Conservation (phyloP, 1,140 invertebrate species). For the Tenebrio molitor region DNA sequence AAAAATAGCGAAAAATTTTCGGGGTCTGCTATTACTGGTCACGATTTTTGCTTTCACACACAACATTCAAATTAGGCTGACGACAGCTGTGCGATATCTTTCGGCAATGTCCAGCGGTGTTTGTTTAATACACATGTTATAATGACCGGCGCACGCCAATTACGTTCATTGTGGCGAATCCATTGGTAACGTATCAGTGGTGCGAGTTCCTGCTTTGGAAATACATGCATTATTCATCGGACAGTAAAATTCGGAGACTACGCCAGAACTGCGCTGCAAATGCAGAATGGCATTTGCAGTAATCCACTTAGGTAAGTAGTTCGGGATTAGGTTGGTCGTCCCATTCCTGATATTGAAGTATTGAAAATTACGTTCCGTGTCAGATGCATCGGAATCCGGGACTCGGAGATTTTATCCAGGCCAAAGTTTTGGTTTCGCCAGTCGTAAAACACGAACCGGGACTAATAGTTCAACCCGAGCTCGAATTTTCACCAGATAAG, state of each 20-base stretch:
- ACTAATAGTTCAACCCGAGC: background rate
- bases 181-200: background rate
- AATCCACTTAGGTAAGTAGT: conserved; percentile 45
- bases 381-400: conserved; percentile 27
- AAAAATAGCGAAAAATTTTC: too few species aligned
- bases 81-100: too few species aligned
- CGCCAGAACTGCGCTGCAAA: conserved; percentile 18
- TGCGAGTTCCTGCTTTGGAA: conserved; percentile 8
- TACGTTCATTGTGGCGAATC: conserved; percentile 30
- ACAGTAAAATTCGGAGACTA: conserved; percentile 35
- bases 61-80: too few species aligned
- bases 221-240: conserved; percentile 45
- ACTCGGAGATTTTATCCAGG: conserved; percentile 11
- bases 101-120: too few species aligned
- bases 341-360: conserved; percentile 45
- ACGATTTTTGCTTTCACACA: too few species aligned
- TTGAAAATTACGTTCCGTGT: conserved; percentile 43
- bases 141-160: conserved; percentile 6
- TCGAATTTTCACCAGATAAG: conserved; percentile 1
- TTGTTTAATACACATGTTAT: conserved; percentile 5
- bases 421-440: conserved; percentile 23
- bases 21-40: too few species aligned
- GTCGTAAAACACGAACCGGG: conserved; percentile 29
- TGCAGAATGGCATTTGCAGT: conserved; percentile 39
- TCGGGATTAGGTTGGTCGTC: conserved; percentile 39